These are phyloP conservation scores for Rhopilema esculentum DNA, from an alignment of 30 jellyfish, hydroid and myxozoan species.

Conservation along the genomic window DNA sequence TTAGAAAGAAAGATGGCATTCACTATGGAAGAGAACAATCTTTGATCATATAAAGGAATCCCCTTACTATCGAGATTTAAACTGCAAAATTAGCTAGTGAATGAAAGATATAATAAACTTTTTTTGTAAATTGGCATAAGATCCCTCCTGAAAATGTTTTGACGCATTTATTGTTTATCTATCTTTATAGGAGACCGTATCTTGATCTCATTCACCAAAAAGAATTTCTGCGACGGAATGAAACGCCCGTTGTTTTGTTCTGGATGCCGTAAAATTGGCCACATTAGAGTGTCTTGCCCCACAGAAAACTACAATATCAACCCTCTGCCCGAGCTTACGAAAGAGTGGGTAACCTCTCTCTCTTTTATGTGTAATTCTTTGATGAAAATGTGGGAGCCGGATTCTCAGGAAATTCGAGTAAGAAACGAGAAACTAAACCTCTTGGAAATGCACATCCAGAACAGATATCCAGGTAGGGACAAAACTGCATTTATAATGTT, in stretches of 20 bases:
- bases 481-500: background rate
- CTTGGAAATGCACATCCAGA: background rate
- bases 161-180: too few relatives aligned
- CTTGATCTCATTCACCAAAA: background rate
- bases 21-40: too few relatives aligned
- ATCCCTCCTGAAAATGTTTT: too few relatives aligned
- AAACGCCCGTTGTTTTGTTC: constrained; percentile 52
- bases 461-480: background rate
- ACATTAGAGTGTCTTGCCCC: constrained; percentile 50
- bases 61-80: too few relatives aligned
- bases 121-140: too few relatives aligned
- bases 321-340: constrained; percentile 24
- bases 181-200: background rate
- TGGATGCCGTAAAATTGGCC: constrained; percentile 57
- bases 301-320: background rate
- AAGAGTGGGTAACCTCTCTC: background rate
- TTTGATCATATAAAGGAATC: too few relatives aligned
- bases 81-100: too few relatives aligned
- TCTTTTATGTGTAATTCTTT: constrained; percentile 29
- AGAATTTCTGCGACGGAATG: constrained; percentile 12
- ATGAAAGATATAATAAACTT: too few relatives aligned
- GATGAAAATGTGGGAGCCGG: constrained; percentile 37
- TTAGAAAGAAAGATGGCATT: too few relatives aligned
- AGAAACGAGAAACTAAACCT: background rate
- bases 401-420: background rate